phyloP scores from a whole-genome alignment of 2,113 vertebrate genomes.

The Anguilla japonica region DNA sequence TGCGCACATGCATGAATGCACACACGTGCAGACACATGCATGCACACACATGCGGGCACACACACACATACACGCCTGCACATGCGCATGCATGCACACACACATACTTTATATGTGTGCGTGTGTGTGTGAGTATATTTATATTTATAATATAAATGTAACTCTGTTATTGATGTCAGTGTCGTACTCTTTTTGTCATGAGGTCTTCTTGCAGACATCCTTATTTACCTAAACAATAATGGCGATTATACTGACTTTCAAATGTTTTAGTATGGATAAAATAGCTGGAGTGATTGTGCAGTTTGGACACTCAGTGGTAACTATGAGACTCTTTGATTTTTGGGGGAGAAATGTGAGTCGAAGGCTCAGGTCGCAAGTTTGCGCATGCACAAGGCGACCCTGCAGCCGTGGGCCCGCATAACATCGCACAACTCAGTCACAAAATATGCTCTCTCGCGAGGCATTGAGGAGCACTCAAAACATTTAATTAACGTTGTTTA shows the following conservation, averaged over 20 bases:
- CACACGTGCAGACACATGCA: constrained; percentile 31
- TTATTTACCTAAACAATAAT: too few relatives aligned
- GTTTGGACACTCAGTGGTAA: neutral
- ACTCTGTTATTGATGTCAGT: too few relatives aligned
- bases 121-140: too few relatives aligned
- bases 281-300: neutral
- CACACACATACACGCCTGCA: neutral
- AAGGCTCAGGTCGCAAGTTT: neutral
- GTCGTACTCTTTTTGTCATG: too few relatives aligned
- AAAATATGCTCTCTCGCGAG: constrained; percentile 15
- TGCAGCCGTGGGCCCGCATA: neutral
- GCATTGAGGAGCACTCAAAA: constrained; percentile 21
- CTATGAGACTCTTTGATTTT: neutral
- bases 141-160: too few relatives aligned
- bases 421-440: neutral
- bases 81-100: constrained; percentile 21
- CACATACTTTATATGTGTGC: neutral
- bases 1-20: constrained; percentile 3
- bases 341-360: neutral
- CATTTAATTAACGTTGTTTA: constrained; percentile 52
- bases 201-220: too few relatives aligned
- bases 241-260: too few relatives aligned
- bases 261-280: too few relatives aligned
- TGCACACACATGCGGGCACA: constrained; percentile 11
- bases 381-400: constrained; percentile 5